Conservation (phyloP, 2,113 vertebrate species). For the Osmerus mordax region DNA sequence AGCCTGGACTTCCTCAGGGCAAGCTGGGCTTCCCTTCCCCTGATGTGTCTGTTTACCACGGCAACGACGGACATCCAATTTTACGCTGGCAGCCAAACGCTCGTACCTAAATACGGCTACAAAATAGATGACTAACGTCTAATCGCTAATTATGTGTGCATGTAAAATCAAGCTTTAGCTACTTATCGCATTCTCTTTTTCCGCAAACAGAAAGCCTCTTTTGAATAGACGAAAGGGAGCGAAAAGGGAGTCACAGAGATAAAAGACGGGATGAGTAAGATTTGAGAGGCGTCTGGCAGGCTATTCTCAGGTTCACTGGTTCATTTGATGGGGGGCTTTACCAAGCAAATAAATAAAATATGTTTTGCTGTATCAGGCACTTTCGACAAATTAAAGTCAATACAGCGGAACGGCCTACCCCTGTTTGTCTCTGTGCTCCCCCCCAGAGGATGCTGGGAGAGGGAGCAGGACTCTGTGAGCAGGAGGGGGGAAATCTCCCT, state of each 20-base stretch:
- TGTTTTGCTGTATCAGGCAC: slow-evolving; percentile 54
- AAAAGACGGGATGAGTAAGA: slow-evolving; percentile 21
- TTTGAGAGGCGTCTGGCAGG: slow-evolving; percentile 27
- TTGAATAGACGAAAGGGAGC: slow-evolving; percentile 6
- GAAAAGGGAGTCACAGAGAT: slow-evolving; percentile 29
- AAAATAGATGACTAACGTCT: background rate
- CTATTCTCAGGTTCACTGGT: slow-evolving; percentile 49
- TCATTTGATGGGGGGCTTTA: slow-evolving; percentile 47
- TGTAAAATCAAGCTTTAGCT: slow-evolving; percentile 3
- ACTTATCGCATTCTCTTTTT: background rate
- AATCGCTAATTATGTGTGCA: background rate
- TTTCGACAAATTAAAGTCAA: slow-evolving; percentile 57
- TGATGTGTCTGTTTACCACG: too few relatives aligned
- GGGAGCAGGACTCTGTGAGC: background rate
- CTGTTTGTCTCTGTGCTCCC: slow-evolving; percentile 11
- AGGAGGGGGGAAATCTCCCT: background rate
- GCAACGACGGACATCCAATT: too few relatives aligned
- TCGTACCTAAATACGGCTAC: background rate
- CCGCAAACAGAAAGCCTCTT: background rate
- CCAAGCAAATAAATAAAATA: slow-evolving; percentile 57
- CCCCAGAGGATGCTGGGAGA: slow-evolving; percentile 12
- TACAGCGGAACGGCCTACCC: slow-evolving; percentile 44
- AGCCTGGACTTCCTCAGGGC: too few relatives aligned
- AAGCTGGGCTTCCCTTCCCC: too few relatives aligned
- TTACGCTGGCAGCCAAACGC: background rate